These are phyloP conservation scores for Drosophila trapezifrons DNA, from an alignment of 1,140 invertebrate genomes.

Conservation along the genomic window DNA sequence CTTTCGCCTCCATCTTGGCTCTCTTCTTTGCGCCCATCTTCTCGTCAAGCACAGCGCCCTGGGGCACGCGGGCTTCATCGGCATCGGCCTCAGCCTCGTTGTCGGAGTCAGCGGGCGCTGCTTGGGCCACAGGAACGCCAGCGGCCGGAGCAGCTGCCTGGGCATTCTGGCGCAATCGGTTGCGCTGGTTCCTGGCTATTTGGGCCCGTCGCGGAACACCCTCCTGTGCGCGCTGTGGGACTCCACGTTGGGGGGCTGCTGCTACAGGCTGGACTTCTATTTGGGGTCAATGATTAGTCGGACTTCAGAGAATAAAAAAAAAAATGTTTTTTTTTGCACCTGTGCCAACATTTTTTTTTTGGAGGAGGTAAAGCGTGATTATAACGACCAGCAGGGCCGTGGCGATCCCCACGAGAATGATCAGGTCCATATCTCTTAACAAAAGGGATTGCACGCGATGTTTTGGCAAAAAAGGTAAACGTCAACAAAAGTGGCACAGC, in stretches of 20 bases:
- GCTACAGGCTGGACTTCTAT: slow-evolving; percentile 62
- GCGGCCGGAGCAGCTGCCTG: slow-evolving; percentile 58
- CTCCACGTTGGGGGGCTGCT: slow-evolving; percentile 69
- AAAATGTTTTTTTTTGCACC: slow-evolving; percentile 30
- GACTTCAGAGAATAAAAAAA: too few species aligned
- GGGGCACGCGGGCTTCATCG: slow-evolving; percentile 78
- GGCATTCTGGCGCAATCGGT: slow-evolving; percentile 84
- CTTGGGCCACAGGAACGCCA: slow-evolving; percentile 78
- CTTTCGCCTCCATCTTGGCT: slow-evolving; percentile 96
- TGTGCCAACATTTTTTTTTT: slow-evolving; percentile 67
- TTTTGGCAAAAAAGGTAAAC: slow-evolving; percentile 65
- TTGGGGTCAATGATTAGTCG: background rate
- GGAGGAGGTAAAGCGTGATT: slow-evolving; percentile 83
- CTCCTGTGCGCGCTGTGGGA: slow-evolving; percentile 84
- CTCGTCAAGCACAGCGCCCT: slow-evolving; percentile 85
- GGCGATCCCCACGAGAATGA: slow-evolving; percentile 84
- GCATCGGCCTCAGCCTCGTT: slow-evolving; percentile 79
- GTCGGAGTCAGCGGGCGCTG: slow-evolving; percentile 65
- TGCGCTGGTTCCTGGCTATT: slow-evolving; percentile 87
- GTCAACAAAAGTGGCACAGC: slow-evolving; percentile 59
- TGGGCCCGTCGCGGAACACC: slow-evolving; percentile 86
- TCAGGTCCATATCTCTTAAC: slow-evolving; percentile 84
- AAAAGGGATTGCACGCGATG: slow-evolving; percentile 16
- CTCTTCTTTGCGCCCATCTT: slow-evolving; percentile 97
- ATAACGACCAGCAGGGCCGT: slow-evolving; percentile 84